These are phyloP conservation scores for Clavelina lepadiformis DNA, from an alignment of 23 tunicate genomes.

Conservation along the genomic window DNA sequence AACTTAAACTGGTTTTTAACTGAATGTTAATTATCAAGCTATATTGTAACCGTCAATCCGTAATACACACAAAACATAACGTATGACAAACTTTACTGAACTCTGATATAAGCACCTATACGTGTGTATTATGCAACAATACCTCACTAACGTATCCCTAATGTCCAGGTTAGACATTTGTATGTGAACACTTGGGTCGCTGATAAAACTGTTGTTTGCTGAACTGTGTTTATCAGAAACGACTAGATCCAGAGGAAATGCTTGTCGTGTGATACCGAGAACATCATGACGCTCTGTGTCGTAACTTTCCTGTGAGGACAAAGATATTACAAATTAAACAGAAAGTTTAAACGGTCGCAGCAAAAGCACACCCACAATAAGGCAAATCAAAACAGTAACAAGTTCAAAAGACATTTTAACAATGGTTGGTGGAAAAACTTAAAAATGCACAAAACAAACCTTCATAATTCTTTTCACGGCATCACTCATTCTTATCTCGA, in stretches of 20 bases:
- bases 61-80: no score
- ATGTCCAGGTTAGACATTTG: conserved; percentile 11
- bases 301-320: conserved; percentile 32
- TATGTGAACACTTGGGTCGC: conserved; percentile 44
- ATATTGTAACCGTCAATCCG: no score
- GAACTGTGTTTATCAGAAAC: conserved; percentile 26
- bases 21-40: no score
- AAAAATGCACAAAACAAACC: conserved; percentile 5
- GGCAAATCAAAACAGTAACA: no score
- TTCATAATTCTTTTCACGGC: conserved; percentile 57
- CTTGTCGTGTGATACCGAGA: conserved; percentile 50
- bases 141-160: no score
- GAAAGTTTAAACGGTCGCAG: background rate
- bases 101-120: no score
- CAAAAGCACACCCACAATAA: background rate
- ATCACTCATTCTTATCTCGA: conserved; percentile 25
- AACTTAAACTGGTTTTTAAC: no score
- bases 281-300: conserved; percentile 40
- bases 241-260: conserved; percentile 35
- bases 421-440: no score
- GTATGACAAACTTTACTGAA: no score
- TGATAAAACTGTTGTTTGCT: conserved; percentile 27
- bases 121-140: no score
- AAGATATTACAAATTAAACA: background rate
- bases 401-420: background rate